Percentiles rank a stretch among this genome's conserved stretches.
These are phyloP conservation scores for Andricus grossulariae DNA, from an alignment of 1,140 invertebrate species.

Conservation along the genomic window DNA sequence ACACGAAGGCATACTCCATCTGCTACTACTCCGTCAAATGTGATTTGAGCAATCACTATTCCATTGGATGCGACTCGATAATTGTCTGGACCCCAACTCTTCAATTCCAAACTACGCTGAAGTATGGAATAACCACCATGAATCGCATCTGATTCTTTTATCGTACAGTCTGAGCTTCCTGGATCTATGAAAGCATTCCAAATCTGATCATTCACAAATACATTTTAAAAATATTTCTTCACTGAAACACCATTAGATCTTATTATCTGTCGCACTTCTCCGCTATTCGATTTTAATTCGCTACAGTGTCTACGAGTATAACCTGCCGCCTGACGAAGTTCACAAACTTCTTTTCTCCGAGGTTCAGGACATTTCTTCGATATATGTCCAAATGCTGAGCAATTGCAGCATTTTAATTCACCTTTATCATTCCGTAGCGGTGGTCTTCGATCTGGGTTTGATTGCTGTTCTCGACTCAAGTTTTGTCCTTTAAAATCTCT, in stretches of 20 bases:
- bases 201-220: neutral
- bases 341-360: neutral
- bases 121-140: neutral
- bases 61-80: too few species aligned
- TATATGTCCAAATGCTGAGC: neutral
- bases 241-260: too few species aligned
- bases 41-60: too few species aligned
- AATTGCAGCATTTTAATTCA: slow-evolving; percentile 1
- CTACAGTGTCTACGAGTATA: neutral
- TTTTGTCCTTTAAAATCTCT: too few species aligned
- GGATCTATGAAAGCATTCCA: neutral
- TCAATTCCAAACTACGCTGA: neutral
- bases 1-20: neutral
- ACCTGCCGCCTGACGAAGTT: neutral
- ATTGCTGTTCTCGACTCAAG: too few species aligned
- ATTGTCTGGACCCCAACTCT: neutral
- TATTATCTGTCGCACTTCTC: neutral
- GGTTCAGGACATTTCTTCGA: neutral
- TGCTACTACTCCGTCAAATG: too few species aligned
- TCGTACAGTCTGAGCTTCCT: too few species aligned
- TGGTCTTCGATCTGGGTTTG: neutral
- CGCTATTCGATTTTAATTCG: neutral
- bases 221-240: neutral
- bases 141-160: neutral
- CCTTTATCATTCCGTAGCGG: too few species aligned